Conservation (phyloP, 35 echinoderm and acorn worm species). For the Apostichopus californicus region DNA sequence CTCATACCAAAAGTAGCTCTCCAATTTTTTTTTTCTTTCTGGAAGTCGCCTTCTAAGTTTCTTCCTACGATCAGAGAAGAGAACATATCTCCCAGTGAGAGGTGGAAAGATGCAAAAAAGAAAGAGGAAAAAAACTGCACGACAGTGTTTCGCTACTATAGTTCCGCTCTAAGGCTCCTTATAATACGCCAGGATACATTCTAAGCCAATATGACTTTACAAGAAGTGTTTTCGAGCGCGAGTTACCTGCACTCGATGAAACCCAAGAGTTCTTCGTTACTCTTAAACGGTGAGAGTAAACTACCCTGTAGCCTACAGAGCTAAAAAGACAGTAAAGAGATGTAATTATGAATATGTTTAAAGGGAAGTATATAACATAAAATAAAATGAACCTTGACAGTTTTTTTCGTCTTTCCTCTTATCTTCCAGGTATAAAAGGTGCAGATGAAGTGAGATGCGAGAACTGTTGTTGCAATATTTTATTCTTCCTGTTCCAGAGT, state of each 20-base stretch:
- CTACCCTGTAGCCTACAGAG: too few species aligned
- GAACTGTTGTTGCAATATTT: constrained; percentile 64
- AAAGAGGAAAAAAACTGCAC: not conserved
- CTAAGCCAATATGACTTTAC: not conserved
- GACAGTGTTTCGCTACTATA: not conserved
- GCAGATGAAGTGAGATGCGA: constrained; percentile 29
- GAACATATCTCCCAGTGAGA: constrained; percentile 34
- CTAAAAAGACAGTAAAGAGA: too few species aligned
- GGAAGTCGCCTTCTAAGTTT: constrained; percentile 16
- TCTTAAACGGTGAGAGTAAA: too few species aligned
- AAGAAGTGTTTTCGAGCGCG: not conserved
- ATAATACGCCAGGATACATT: not conserved
- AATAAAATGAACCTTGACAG: too few species aligned
- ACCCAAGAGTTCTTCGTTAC: not conserved
- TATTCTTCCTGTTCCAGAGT: constrained; percentile 67
- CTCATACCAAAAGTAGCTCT: constrained; percentile 52
- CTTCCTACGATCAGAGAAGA: constrained; percentile 7
- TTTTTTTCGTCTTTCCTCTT: not conserved
- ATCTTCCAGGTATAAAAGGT: constrained; percentile 53
- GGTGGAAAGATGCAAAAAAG: constrained; percentile 41
- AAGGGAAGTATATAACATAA: not conserved
- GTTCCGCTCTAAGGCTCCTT: constrained; percentile 11
- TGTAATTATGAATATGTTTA: too few species aligned
- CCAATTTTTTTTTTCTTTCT: constrained; percentile 11
- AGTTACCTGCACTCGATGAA: not conserved